Evolutionary conservation across 2,888 invertebrate species (phyloP).

Genomic region (Arge pagana): DNA sequence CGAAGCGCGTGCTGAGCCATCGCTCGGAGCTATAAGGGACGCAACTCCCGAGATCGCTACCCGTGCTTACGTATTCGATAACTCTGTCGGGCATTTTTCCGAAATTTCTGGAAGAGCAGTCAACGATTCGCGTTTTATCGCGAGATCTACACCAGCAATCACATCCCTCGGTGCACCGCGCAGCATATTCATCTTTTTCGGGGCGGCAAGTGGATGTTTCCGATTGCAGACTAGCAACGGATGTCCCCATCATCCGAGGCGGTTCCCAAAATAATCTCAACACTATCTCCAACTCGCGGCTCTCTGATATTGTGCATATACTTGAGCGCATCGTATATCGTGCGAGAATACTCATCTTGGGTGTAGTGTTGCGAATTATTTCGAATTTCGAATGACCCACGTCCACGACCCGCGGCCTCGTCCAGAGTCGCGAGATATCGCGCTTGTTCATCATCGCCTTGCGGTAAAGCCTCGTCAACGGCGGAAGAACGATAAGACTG

Average conservation of each 20-base stretch:
- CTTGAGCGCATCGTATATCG: constrained; percentile 61
- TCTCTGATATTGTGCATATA: constrained; percentile 60
- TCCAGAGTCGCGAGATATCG: constrained; percentile 44
- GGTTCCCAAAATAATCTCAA: constrained; percentile 55
- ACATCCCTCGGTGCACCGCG: constrained; percentile 64
- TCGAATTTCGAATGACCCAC: no score
- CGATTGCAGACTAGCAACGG: constrained; percentile 54
- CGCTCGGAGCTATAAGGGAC: no score
- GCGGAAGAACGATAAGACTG: no score
- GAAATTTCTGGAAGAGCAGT: no score
- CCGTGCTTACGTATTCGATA: no score
- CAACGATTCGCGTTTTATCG: no score
- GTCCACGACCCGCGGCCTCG: constrained; percentile 63
- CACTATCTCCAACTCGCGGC: constrained; percentile 49
- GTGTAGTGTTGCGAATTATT: constrained; percentile 5
- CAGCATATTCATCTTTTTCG: no score
- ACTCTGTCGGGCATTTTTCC: no score
- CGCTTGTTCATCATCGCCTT: no score
- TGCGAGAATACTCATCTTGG: constrained; percentile 54
- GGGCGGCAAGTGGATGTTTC: constrained; percentile 60
- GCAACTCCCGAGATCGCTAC: no score
- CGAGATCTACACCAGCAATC: constrained; percentile 59
- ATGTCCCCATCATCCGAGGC: constrained; percentile 46
- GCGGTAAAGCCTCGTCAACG: no score
- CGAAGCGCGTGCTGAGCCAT: no score